Evolutionary conservation across 2,797 vertebrate species (phyloP), one percentile per base, ranked within the genome.

Genomic region (Sciurus vulgaris): DNA sequence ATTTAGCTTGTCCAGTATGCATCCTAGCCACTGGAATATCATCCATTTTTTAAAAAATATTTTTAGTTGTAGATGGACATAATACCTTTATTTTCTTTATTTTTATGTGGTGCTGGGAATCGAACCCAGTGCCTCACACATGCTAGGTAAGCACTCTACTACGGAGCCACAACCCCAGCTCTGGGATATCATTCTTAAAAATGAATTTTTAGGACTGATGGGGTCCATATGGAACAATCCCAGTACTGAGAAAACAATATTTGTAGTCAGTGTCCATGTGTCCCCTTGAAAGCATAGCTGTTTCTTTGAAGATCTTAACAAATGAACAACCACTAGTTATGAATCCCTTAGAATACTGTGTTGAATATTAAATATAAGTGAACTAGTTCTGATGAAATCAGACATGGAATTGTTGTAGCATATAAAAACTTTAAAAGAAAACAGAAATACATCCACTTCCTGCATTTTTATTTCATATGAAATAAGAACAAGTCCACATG

Each of bases 221-320:
- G 26, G 15, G 63, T 86, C 30, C n/a, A 41, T 11, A 3, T 56
- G 78, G 81, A 76, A 82, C 41, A 78, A 79, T 51, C n/a, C 44
- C 26, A 79, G 9, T 12, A 49, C 5, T 1, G 11, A 94, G 47
- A 94, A 26, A 91, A 63, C 7, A 56, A 8, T 49, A 56, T 61
- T 74, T 77, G 28, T 35, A 83, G 59, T 77, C 13, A 56, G 11
- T n/a, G 76, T 92, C 67, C 77, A 17, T 28, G 70, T 87, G 35
- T 67, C 59, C 47, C 56, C 18, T 89, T 14, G 15, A 92, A 69
- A 88, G 14, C 0, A 6, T 90, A 82, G 67, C 35, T 88, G 61
- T 47, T 79, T 92, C 69, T 85, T 85, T 59, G 11, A 95, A 54
- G 17, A 92, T 95, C 74, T 91, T 51, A 61, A 74, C 88, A 77